phyloP scores from a whole-genome alignment of 2,888 invertebrate species.

The Archaeoteleia sp. region DNA sequence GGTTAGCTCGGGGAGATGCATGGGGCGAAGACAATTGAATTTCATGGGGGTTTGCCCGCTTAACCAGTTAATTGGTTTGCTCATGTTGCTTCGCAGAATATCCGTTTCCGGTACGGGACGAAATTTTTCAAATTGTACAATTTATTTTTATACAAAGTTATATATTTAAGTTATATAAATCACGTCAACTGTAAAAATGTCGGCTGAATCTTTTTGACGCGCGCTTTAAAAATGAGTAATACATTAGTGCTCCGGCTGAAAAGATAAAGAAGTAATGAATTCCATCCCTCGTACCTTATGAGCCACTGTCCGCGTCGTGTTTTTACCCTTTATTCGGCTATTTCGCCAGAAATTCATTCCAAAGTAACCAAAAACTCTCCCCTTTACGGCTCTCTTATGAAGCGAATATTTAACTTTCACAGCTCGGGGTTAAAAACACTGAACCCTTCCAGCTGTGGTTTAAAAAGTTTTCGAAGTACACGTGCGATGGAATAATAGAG shows the following conservation, averaged over 20 bases:
- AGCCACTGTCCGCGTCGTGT: constrained; percentile 23
- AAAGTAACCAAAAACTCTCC: constrained; percentile 57
- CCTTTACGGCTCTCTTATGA: constrained; percentile 64
- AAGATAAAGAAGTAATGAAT: constrained; percentile 49
- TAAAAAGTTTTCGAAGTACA: constrained; percentile 65
- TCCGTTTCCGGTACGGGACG: constrained; percentile 51
- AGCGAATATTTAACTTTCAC: constrained; percentile 68
- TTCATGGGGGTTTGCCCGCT: constrained; percentile 73
- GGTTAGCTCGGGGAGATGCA: constrained; percentile 68
- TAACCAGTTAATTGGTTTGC: constrained; percentile 74
- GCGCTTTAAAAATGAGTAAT: constrained; percentile 18
- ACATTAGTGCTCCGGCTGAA: constrained; percentile 11
- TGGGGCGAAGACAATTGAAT: constrained; percentile 74
- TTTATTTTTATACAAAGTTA: neutral
- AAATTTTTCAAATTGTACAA: constrained; percentile 7
- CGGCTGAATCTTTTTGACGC: neutral
- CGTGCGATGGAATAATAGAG: constrained; percentile 46
- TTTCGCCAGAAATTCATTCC: constrained; percentile 40
- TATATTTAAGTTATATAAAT: too few species aligned
- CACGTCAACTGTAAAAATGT: too few species aligned
- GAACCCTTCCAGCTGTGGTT: constrained; percentile 66
- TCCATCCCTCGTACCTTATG: constrained; percentile 26
- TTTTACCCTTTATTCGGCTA: constrained; percentile 38
- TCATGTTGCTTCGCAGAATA: constrained; percentile 59
- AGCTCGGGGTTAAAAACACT: constrained; percentile 69